phyloP scores from a whole-genome alignment of 2,113 vertebrate species.

The Labeo rohita region DNA sequence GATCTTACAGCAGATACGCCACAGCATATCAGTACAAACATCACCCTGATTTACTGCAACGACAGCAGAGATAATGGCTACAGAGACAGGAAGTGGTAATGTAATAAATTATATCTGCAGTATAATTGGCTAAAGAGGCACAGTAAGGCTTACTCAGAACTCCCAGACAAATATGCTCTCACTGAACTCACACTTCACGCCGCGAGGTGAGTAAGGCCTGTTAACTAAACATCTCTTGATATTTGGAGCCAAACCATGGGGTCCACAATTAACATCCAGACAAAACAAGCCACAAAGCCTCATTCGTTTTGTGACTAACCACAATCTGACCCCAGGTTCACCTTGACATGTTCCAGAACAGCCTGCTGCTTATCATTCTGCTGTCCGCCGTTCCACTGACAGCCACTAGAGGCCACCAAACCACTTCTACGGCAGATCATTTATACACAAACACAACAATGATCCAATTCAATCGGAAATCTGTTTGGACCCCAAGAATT shows the following conservation, averaged over 20 bases:
- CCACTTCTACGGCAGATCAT: background rate
- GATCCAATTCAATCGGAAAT: background rate
- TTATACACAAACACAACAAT: background rate
- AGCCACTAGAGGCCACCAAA: slow-evolving; percentile 58
- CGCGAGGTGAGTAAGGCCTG: slow-evolving; percentile 18
- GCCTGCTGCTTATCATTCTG: background rate
- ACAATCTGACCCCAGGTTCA: slow-evolving; percentile 37
- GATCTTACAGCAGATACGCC: slow-evolving; percentile 4
- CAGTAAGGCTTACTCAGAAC: slow-evolving; percentile 10
- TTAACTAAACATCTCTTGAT: slow-evolving; percentile 20
- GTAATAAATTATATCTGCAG: slow-evolving; percentile 22
- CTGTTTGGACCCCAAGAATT: background rate
- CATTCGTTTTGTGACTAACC: slow-evolving; percentile 35
- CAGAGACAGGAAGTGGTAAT: slow-evolving; percentile 35
- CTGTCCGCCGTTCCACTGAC: background rate
- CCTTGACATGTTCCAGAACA: slow-evolving; percentile 35
- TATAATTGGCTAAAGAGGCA: background rate
- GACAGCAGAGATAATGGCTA: background rate
- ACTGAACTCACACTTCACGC: slow-evolving; percentile 2
- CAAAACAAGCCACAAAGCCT: slow-evolving; percentile 41
- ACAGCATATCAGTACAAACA: slow-evolving; percentile 16
- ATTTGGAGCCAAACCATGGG: slow-evolving; percentile 3
- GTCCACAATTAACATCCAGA: slow-evolving; percentile 29
- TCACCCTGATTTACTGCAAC: slow-evolving; percentile 8
- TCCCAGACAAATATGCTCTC: background rate